These are phyloP conservation scores for Polyommatus icarus DNA, from an alignment of 2,888 invertebrate genomes.

Conservation along the genomic window DNA sequence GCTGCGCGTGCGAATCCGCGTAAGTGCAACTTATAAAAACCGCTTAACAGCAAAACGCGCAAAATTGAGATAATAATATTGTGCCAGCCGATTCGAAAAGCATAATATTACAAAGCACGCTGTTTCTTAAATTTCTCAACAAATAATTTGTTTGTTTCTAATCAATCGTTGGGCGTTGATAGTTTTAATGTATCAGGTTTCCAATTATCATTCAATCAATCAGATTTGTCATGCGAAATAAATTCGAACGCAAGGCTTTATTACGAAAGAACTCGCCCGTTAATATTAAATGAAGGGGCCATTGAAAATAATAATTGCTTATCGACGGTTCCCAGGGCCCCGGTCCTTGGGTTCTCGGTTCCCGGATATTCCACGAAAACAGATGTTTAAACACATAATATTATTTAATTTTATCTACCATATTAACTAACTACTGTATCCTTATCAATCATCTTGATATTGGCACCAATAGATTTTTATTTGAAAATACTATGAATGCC, in stretches of 20 bases:
- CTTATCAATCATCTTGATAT: no score
- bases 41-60: no score
- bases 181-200: constrained; percentile 11
- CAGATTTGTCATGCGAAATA: constrained; percentile 24
- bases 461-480: no score
- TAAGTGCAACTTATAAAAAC: no score
- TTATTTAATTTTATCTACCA: neutral
- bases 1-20: no score
- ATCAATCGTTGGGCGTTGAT: neutral
- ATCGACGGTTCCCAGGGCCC: neutral
- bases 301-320: constrained; percentile 11
- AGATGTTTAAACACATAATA: neutral
- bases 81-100: no score
- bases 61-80: no score
- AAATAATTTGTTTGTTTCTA: neutral
- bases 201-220: constrained; percentile 28
- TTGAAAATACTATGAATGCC: no score
- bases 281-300: constrained; percentile 7
- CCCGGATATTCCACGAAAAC: neutral
- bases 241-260: constrained; percentile 18
- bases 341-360: neutral
- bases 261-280: neutral
- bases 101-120: neutral
- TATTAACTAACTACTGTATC: no score
- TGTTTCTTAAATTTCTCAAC: neutral